Conservation (phyloP, 2,888 invertebrate species). For the Callyntrura sp. region DNA sequence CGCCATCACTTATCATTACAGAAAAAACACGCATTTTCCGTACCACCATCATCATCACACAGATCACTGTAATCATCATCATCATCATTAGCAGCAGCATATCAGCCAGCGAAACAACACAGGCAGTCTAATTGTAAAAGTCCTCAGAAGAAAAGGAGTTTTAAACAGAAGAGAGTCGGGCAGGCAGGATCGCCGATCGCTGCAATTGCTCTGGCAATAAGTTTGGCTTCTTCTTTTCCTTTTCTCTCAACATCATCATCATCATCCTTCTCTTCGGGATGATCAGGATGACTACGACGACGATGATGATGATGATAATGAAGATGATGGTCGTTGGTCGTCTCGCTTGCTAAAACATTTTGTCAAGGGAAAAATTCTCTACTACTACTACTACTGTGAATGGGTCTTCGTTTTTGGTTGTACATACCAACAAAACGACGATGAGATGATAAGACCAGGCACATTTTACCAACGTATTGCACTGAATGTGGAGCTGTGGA, state of each 20-base stretch:
- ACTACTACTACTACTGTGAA: neutral
- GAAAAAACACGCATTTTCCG: constrained; percentile 51
- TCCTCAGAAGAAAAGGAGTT: constrained; percentile 8
- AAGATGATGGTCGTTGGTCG: neutral
- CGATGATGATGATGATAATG: constrained; percentile 13
- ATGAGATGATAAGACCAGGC: neutral
- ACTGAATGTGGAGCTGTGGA: neutral
- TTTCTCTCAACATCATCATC: constrained; percentile 8
- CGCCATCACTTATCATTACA: neutral
- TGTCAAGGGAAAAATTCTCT: constrained; percentile 5
- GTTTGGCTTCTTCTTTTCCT: neutral
- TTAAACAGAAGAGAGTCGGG: neutral
- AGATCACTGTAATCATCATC: constrained; percentile 24
- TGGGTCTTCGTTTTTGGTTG: neutral
- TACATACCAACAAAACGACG: neutral
- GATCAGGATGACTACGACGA: neutral
- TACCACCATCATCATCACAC: constrained; percentile 10
- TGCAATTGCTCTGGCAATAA: neutral
- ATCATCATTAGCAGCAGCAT: constrained; percentile 12
- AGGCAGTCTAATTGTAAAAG: constrained; percentile 44
- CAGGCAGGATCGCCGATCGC: neutral
- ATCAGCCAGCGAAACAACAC: constrained; percentile 7
- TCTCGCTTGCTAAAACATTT: neutral
- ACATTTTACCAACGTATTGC: neutral
- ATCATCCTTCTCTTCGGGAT: too few species aligned